Conservation (phyloP, 2,113 vertebrate species). For the Oriolus oriolus region DNA sequence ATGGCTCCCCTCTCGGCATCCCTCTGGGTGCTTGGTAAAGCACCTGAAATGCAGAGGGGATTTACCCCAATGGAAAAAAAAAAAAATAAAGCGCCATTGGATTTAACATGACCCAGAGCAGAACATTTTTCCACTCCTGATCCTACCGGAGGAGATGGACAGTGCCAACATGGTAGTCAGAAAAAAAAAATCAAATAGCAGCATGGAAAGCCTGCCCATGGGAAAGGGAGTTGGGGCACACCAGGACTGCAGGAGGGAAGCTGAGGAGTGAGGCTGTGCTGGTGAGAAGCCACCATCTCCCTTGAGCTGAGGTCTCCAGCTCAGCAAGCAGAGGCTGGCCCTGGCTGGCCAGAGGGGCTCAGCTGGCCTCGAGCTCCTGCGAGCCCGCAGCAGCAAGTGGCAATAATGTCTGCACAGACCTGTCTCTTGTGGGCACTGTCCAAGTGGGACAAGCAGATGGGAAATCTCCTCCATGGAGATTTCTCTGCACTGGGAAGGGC, state of each 20-base stretch:
- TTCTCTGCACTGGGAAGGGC: not conserved
- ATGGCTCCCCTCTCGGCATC: rapidly evolving
- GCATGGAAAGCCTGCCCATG: not conserved
- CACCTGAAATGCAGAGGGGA: not conserved
- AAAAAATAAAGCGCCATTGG: not conserved
- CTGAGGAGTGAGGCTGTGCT: not conserved
- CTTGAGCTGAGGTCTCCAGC: not conserved
- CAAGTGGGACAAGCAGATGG: not conserved
- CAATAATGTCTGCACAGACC: not conserved
- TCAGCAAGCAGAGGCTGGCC: not conserved
- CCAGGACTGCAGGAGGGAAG: not conserved
- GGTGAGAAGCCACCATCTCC: not conserved
- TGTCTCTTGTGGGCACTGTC: not conserved
- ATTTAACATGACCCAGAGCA: not conserved
- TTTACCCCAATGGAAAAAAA: not conserved
- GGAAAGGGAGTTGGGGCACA: not conserved
- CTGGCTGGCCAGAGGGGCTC: not conserved
- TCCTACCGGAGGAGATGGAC: not conserved
- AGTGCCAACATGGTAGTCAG: not conserved
- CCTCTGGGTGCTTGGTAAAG: not conserved
- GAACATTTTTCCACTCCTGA: not conserved
- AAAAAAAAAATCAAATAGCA: not conserved
- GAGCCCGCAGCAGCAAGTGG: not conserved
- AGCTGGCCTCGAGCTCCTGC: not conserved
- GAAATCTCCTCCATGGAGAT: not conserved